A percentile compares a stretch with the other conserved stretches of the same genome.
phyloP scores from a whole-genome alignment of 2,113 vertebrate species.

The Dipodomys merriami region DNA sequence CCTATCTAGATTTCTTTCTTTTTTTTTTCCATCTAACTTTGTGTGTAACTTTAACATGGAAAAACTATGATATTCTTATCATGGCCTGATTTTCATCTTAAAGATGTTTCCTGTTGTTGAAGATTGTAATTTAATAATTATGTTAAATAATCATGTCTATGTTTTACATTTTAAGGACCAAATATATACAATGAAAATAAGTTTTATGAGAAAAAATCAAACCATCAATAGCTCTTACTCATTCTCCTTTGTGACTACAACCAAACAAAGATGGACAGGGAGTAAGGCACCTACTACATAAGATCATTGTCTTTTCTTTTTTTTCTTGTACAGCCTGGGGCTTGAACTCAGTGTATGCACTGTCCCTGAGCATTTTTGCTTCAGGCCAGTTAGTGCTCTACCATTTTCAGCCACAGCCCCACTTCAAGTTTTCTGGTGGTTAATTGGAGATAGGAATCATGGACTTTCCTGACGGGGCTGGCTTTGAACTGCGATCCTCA shows the following conservation, averaged over 20 bases:
- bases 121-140: constrained; percentile 26
- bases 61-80: constrained; percentile 9
- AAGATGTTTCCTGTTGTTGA: background rate
- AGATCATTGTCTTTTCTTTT: too few species aligned
- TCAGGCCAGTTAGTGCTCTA: too few species aligned
- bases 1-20: background rate
- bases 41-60: constrained; percentile 3
- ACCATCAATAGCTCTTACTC: constrained; percentile 4
- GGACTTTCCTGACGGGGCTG: too few species aligned
- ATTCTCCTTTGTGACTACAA: background rate
- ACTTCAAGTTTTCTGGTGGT: too few species aligned
- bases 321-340: too few species aligned
- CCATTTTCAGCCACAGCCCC: too few species aligned
- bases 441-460: too few species aligned
- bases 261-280: background rate
- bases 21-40: background rate
- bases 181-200: constrained; percentile 42
- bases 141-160: constrained; percentile 30
- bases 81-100: background rate
- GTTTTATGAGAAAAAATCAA: background rate
- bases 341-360: too few species aligned
- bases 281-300: background rate
- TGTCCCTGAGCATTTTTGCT: too few species aligned
- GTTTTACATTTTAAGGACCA: constrained; percentile 23
- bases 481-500: too few species aligned